Conservation (phyloP, 2,797 vertebrate genomes). For the Pipistrellus pygmaeus region DNA sequence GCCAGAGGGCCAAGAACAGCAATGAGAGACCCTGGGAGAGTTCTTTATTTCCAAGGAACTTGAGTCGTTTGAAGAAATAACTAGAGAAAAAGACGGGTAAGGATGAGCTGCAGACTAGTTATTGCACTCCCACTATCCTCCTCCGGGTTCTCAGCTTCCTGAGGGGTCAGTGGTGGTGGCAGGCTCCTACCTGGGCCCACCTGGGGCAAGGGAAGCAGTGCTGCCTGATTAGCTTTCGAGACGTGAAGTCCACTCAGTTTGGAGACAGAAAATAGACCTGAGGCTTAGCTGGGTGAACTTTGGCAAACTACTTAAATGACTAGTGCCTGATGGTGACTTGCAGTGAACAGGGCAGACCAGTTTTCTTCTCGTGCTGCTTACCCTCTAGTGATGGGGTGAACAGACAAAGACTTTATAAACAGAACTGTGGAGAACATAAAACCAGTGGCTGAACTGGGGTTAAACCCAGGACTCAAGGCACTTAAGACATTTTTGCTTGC, state of each 20-base stretch:
- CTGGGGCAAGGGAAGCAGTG: not conserved
- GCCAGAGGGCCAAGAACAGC: conserved; percentile 96
- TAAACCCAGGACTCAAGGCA: not conserved
- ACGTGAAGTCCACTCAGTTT: not conserved
- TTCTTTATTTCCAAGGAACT: conserved; percentile 96
- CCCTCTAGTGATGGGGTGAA: not conserved
- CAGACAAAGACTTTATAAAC: not conserved
- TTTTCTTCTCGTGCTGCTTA: not conserved
- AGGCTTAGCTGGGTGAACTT: not conserved
- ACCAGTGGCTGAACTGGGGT: not conserved
- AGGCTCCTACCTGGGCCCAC: not conserved
- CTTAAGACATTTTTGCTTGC: not conserved
- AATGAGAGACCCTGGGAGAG: conserved; percentile 94
- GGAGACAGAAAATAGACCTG: not conserved
- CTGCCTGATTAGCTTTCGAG: not conserved
- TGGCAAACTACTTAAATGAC: not conserved
- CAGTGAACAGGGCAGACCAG: not conserved
- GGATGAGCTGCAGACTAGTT: not conserved
- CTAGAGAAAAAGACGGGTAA: conserved; percentile 85
- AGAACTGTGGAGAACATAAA: not conserved
- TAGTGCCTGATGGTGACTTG: not conserved
- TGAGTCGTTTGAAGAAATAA: conserved; percentile 96
- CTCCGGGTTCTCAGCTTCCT: not conserved
- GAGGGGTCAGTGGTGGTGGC: not conserved
- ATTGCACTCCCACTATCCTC: not conserved